A percentile compares a stretch with the other conserved stretches of the same genome.
phyloP scores from a whole-genome alignment of 1,140 invertebrate genomes.

The Caerostris extrusa region DNA sequence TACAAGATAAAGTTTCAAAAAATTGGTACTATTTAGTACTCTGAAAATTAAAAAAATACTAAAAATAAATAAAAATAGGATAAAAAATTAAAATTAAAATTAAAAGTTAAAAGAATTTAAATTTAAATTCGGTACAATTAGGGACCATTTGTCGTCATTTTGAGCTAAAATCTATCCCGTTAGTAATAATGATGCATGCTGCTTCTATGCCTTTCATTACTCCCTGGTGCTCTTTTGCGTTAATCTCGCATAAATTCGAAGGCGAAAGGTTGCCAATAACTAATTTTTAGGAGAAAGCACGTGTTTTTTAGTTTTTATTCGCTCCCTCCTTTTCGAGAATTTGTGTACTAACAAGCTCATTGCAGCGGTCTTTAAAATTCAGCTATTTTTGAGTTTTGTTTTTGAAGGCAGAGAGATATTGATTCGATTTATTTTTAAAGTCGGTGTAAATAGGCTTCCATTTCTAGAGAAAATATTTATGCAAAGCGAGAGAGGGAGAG shows the following conservation, averaged over 20 bases:
- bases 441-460: neutral
- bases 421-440: constrained; percentile 38
- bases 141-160: too few relatives aligned
- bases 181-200: too few relatives aligned
- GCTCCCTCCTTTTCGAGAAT: neutral
- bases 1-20: too few relatives aligned
- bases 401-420: neutral
- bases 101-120: too few relatives aligned
- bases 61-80: too few relatives aligned
- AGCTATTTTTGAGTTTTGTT: constrained; percentile 58
- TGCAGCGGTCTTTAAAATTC: constrained; percentile 44
- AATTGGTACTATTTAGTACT: too few relatives aligned
- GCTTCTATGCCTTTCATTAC: too few relatives aligned
- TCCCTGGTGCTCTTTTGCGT: neutral
- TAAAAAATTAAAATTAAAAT: too few relatives aligned
- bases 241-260: neutral
- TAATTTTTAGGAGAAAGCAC: constrained; percentile 42
- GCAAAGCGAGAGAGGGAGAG: neutral
- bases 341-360: constrained; percentile 44
- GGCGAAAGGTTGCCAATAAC: constrained; percentile 35
- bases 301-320: constrained; percentile 46
- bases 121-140: too few relatives aligned
- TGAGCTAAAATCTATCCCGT: too few relatives aligned
- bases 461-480: constrained; percentile 9
- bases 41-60: too few relatives aligned